These are phyloP conservation scores for Oreocharis arfaki DNA, from an alignment of 2,113 vertebrate species.

Conservation along the genomic window DNA sequence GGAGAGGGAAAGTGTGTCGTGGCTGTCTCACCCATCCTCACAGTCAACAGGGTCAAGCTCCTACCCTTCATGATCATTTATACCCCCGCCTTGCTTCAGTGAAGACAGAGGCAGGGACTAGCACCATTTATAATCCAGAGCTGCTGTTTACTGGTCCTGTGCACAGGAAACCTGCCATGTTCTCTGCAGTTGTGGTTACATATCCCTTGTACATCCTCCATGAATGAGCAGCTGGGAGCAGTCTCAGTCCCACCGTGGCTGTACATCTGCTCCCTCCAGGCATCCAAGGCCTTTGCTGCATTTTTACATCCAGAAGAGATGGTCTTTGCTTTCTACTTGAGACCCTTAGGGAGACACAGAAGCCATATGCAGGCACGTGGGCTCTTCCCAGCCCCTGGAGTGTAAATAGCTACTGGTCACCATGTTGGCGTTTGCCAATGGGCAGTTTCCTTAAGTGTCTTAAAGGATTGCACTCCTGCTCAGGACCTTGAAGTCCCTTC, in stretches of 20 bases:
- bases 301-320: neutral
- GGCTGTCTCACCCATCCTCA: neutral
- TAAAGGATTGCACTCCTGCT: neutral
- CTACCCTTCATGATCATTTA: neutral
- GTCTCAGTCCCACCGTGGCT: fast-evolving
- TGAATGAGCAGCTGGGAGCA: fast-evolving
- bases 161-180: neutral
- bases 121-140: neutral
- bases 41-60: neutral
- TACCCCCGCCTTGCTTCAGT: neutral
- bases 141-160: neutral
- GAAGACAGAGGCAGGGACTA: neutral
- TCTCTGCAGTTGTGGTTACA: neutral
- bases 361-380: neutral
- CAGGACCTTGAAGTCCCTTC: neutral
- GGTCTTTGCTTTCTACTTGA: neutral
- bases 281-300: neutral
- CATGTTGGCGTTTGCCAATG: fast-evolving
- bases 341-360: neutral
- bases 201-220: neutral
- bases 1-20: neutral
- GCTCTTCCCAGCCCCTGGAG: neutral
- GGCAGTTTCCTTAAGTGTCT: neutral
- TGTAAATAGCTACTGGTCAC: neutral
- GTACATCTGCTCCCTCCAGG: fast-evolving